Conservation (phyloP, 2,113 vertebrate species). For the Dascyllus trimaculatus region DNA sequence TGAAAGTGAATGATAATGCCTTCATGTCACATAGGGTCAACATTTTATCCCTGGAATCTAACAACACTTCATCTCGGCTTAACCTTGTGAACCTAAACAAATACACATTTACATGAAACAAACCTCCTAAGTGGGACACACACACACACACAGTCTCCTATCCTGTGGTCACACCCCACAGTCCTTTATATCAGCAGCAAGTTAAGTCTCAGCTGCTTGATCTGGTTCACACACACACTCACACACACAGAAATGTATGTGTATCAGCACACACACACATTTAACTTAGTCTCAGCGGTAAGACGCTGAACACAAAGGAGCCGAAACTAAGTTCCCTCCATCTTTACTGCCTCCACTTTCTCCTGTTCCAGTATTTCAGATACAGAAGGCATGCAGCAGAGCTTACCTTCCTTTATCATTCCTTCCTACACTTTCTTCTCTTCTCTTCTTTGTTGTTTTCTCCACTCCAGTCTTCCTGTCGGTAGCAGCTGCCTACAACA, state of each 20-base stretch:
- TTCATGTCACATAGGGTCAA: too few species aligned
- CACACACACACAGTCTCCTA: not conserved
- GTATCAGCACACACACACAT: too few species aligned
- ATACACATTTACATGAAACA: too few species aligned
- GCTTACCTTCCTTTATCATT: constrained; percentile 50
- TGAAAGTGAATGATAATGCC: too few species aligned
- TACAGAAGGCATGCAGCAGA: constrained; percentile 17
- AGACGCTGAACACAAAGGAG: not conserved
- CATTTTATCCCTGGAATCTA: not conserved
- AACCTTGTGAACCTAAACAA: too few species aligned
- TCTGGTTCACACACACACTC: not conserved
- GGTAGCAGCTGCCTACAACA: constrained; percentile 41
- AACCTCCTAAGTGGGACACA: not conserved
- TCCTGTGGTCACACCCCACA: constrained; percentile 9
- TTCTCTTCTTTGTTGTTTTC: constrained; percentile 25
- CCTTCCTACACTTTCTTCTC: constrained; percentile 1
- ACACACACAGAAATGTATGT: not conserved
- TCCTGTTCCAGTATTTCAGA: constrained; percentile 1
- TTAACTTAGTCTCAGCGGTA: too few species aligned
- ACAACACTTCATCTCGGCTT: not conserved
- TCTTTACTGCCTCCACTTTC: not conserved
- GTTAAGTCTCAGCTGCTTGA: not conserved
- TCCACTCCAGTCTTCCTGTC: constrained; percentile 22
- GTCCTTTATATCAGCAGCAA: constrained; percentile 18
- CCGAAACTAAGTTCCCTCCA: constrained; percentile 20